A percentile compares a stretch with the other conserved stretches of the same genome.
Evolutionary conservation across 2,113 vertebrate species (phyloP).

Genomic region (Datnioides undecimradiatus): DNA sequence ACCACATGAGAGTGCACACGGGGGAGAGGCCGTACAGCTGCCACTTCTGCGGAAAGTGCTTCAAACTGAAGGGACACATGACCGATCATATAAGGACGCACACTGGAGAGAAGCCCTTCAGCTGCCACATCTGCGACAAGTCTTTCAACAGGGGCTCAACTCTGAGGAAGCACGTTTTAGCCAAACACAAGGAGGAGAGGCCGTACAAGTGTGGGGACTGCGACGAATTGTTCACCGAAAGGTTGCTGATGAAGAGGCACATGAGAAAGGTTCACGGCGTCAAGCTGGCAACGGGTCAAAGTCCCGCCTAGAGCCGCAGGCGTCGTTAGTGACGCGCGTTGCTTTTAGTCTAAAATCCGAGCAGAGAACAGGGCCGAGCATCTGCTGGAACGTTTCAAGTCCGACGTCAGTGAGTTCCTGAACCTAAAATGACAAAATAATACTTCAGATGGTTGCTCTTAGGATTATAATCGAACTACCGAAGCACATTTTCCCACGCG

Average conservation of each 20-base stretch:
- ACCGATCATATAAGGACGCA: conserved; percentile 64
- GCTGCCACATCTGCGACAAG: conserved; percentile 66
- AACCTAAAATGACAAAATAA: not conserved
- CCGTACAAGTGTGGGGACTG: conserved; percentile 65
- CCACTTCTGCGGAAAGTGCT: conserved; percentile 64
- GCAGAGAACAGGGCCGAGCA: not conserved
- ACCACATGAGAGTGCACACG: conserved; percentile 66
- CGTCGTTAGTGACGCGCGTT: not conserved
- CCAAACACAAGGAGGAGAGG: conserved; percentile 65
- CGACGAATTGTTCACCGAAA: conserved; percentile 57
- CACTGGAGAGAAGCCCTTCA: conserved; percentile 71
- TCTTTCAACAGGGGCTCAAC: conserved; percentile 68
- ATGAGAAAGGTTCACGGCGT: conserved; percentile 57
- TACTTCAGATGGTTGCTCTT: not conserved
- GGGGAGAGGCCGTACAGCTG: conserved; percentile 67
- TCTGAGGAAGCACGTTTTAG: conserved; percentile 60
- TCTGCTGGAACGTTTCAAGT: not conserved
- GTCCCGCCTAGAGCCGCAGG: conserved; percentile 11
- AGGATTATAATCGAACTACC: not conserved
- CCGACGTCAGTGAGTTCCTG: not conserved
- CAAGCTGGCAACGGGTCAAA: conserved; percentile 49
- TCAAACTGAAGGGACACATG: conserved; percentile 70
- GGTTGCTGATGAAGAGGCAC: conserved; percentile 68
- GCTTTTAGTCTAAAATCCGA: not conserved
- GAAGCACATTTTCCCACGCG: not conserved